Evolutionary conservation across 2,797 vertebrate species (phyloP), one percentile per base, ranked within the genome.

Genomic region (Pseudochirops cupreus): DNA sequence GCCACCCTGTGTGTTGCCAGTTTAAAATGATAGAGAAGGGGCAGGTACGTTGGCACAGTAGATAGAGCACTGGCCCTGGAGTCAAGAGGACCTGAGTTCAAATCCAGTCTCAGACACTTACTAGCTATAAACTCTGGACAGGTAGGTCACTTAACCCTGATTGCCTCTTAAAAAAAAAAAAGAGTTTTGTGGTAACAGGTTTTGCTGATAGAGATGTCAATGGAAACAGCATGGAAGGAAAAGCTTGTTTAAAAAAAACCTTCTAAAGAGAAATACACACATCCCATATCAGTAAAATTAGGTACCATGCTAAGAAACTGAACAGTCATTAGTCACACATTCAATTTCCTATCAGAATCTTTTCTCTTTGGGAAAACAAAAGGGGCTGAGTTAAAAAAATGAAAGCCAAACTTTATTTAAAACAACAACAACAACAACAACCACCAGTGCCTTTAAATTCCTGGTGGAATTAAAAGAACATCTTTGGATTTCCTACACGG

Each of bases 321-420:
- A 94, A 46, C 18, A 92, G 53, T 95, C 53, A 92, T 6, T 57
- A 6, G 92, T 16, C 33, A 67, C 18, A 54, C 52, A 97, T 62
- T 13, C 29, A 95, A 94, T 94, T 91, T 74, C 90, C 50, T 91
- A 56, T 92, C n/a, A 97, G 92, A 97, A 92, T 93, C 53, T 82
- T 46, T 96, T 95, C 97, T 91, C 59, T 93, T 93, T 93, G 90
- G 92, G 46, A 82, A 39, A 39, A 46, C 18, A 24, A 95, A 91
- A 97, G 92, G 59, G 50, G 93, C 53, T 93, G 92, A 82, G 93
- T 94, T 97, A 96, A 93, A 95, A 94, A 94, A 95, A 91, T 91
- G 92, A 29, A 58, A 93, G 92, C 0, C 10, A 87, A 87, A 87
- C 21, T 87, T 24, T 46, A 87, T 87, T 82, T 24, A 28, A 93